phyloP scores from a whole-genome alignment of 2,113 vertebrate species.

The Apaloderma vittatum region DNA sequence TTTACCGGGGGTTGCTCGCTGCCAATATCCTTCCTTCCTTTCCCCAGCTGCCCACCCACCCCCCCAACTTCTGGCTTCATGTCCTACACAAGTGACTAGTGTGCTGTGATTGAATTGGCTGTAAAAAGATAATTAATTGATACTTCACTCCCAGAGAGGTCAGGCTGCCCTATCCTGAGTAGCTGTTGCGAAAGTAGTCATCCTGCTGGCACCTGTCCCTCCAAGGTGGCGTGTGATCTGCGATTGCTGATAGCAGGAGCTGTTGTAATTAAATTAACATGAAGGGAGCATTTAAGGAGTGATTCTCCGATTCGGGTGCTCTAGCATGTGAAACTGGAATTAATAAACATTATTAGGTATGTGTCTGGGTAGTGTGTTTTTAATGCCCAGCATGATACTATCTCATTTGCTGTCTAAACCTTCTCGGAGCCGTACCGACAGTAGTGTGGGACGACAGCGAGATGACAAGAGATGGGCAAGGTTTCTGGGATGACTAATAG shows the following conservation, averaged over 20 bases:
- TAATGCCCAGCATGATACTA: not conserved
- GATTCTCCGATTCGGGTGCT: not conserved
- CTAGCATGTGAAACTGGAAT: not conserved
- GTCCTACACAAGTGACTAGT: constrained; percentile 83
- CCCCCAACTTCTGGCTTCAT: constrained; percentile 11
- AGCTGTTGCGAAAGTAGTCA: constrained; percentile 44
- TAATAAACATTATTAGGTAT: not conserved
- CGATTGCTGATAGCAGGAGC: constrained; percentile 72
- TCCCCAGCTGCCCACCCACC: not conserved
- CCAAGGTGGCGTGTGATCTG: constrained; percentile 75
- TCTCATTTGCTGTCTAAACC: not conserved
- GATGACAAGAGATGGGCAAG: not conserved
- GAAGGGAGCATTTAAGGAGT: constrained; percentile 13
- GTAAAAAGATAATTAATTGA: constrained; percentile 86
- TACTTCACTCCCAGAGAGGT: constrained; percentile 81
- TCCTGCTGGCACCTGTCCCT: constrained; percentile 50
- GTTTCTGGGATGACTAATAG: not conserved
- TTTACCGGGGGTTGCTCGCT: not conserved
- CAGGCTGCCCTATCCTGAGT: constrained; percentile 76
- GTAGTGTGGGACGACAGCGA: not conserved
- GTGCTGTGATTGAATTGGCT: constrained; percentile 78
- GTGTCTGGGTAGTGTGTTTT: not conserved
- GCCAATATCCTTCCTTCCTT: not conserved
- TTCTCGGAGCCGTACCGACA: not conserved
- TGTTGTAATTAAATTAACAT: constrained; percentile 67